Evolutionary conservation across 2,888 invertebrate species (phyloP).

Genomic region (Drosophila rellima): DNA sequence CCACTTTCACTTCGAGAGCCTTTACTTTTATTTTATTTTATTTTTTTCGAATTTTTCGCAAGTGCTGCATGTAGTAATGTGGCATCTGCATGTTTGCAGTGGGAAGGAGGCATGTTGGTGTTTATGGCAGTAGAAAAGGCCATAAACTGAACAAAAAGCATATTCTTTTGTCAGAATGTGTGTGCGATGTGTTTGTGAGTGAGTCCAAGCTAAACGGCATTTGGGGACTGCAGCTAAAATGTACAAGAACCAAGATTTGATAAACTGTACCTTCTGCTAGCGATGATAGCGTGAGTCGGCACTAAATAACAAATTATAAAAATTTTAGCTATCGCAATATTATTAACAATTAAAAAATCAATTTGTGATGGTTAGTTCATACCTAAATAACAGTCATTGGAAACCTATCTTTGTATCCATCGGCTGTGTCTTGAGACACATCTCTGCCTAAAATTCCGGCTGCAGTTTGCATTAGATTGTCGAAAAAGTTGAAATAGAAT

Average conservation of each 20-base stretch:
- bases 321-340: neutral
- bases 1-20: neutral
- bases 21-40: constrained; percentile 20
- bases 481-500: constrained; percentile 53
- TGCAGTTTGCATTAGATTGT: constrained; percentile 4
- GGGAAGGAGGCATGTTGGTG: constrained; percentile 39
- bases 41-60: constrained; percentile 26
- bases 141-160: constrained; percentile 78
- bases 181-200: constrained; percentile 14
- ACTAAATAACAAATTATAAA: neutral
- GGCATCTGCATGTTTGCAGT: constrained; percentile 2
- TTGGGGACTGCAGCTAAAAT: constrained; percentile 67
- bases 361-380: neutral
- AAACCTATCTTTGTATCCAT: neutral
- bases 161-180: constrained; percentile 43
- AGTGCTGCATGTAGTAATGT: constrained; percentile 51
- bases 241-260: constrained; percentile 66
- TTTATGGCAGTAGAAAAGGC: constrained; percentile 77
- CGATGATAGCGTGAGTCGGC: constrained; percentile 58
- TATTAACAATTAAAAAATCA: neutral
- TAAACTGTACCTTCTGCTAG: constrained; percentile 51
- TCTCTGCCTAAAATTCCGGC: neutral
- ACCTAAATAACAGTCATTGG: neutral
- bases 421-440: neutral
- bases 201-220: constrained; percentile 65